These are phyloP conservation scores for Ochotona princeps DNA, from an alignment of 2,113 vertebrate species.

Conservation along the genomic window DNA sequence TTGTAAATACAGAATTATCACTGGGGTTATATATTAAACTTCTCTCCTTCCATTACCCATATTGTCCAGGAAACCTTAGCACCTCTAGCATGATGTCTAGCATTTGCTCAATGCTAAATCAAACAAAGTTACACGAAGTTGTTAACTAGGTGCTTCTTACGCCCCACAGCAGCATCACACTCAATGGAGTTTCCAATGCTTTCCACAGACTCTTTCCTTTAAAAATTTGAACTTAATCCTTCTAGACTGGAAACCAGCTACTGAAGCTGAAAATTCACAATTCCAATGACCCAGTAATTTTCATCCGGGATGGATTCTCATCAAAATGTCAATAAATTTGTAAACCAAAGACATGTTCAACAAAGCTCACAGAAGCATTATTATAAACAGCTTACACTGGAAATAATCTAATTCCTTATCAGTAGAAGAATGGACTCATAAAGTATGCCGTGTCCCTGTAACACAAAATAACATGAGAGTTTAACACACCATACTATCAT, in stretches of 20 bases:
- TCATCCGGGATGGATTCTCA: not conserved
- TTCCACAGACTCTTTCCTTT: not conserved
- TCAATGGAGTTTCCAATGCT: not conserved
- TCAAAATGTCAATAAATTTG: not conserved
- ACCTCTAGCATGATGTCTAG: not conserved
- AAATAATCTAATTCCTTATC: not conserved
- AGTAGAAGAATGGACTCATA: not conserved
- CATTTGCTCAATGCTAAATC: not conserved
- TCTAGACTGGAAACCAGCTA: not conserved
- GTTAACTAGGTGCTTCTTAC: constrained; percentile 72
- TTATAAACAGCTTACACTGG: not conserved
- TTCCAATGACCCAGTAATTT: not conserved
- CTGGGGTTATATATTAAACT: not conserved
- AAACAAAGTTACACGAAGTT: constrained; percentile 32
- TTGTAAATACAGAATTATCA: constrained; percentile 35
- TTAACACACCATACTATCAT: not conserved
- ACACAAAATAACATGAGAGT: not conserved
- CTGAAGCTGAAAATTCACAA: not conserved
- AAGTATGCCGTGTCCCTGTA: not conserved
- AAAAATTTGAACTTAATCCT: not conserved
- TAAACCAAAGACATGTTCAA: not conserved
- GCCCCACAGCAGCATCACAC: constrained; percentile 53
- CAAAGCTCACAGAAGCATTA: not conserved
- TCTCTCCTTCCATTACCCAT: not conserved
- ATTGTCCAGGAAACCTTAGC: not conserved